Conservation (phyloP, 2,113 vertebrate genomes). For the Dasyurus viverrinus region DNA sequence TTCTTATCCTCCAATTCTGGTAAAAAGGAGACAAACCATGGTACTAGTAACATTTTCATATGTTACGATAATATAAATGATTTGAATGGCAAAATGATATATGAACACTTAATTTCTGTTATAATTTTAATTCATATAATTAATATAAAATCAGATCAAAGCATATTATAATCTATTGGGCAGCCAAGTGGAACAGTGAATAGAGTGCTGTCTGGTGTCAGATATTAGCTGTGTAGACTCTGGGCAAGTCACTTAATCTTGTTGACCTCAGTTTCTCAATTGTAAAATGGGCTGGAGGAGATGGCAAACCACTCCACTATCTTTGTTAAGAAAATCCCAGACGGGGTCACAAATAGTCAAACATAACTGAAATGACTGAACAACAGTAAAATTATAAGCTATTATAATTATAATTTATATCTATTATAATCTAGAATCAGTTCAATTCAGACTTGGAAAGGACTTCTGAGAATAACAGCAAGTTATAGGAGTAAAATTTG, state of each 20-base stretch:
- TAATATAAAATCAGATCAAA: too few species aligned
- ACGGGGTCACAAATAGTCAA: not conserved
- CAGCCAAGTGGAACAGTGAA: not conserved
- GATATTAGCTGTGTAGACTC: not conserved
- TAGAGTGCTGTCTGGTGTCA: not conserved
- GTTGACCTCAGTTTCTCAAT: not conserved
- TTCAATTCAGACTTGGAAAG: not conserved
- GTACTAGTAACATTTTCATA: not conserved
- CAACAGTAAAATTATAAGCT: not conserved
- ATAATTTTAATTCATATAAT: not conserved
- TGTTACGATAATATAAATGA: not conserved
- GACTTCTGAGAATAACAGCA: not conserved
- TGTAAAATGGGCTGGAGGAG: not conserved
- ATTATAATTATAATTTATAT: too few species aligned
- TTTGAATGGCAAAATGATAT: too few species aligned
- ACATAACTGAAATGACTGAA: too few species aligned
- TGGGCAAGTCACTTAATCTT: not conserved
- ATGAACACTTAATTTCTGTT: not conserved
- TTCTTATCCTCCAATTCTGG: not conserved
- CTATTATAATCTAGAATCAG: not conserved
- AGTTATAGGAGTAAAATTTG: not conserved
- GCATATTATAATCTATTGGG: not conserved
- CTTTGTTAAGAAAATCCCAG: not conserved
- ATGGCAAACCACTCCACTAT: not conserved
- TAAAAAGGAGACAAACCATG: not conserved